Percentiles rank a stretch among this genome's conserved stretches.
Conservation (phyloP, 2,888 invertebrate species). For the Diaprepes abbreviatus region DNA sequence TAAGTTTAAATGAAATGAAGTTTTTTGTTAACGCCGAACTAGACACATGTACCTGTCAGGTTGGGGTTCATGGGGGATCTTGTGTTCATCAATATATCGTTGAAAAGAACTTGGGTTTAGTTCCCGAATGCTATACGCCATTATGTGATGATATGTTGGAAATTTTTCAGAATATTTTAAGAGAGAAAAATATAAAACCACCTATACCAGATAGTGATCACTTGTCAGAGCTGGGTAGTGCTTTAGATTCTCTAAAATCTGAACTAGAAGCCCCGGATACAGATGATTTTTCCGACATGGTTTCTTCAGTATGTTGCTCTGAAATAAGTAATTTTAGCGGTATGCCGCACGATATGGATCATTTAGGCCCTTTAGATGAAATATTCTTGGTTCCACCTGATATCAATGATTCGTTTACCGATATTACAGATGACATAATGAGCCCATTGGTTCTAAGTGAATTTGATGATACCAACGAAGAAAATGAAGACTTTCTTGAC, state of each 20-base stretch:
- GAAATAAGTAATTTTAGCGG: slow-evolving; percentile 2
- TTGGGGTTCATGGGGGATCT: slow-evolving; percentile 26
- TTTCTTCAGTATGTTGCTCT: slow-evolving; percentile 13
- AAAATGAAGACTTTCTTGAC: slow-evolving; percentile 11
- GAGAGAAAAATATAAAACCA: slow-evolving; percentile 12
- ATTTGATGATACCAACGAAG: slow-evolving; percentile 19
- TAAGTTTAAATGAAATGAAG: slow-evolving; percentile 13
- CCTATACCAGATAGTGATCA: slow-evolving; percentile 4
- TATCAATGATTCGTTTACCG: slow-evolving; percentile 13
- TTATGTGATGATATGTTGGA: slow-evolving; percentile 27
- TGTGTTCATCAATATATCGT: slow-evolving; percentile 41
- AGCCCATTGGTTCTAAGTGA: slow-evolving; percentile 17
- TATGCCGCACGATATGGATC: slow-evolving; percentile 10
- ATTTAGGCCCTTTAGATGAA: slow-evolving; percentile 20
- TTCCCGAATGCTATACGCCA: slow-evolving; percentile 37
- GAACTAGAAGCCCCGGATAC: background rate
- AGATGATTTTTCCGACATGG: background rate
- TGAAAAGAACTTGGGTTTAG: slow-evolving; percentile 22
- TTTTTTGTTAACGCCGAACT: slow-evolving; percentile 38
- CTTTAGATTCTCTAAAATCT: slow-evolving; percentile 10
- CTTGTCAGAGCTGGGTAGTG: background rate
- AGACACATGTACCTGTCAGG: slow-evolving; percentile 38
- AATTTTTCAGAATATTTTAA: slow-evolving; percentile 27
- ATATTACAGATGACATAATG: slow-evolving; percentile 9
- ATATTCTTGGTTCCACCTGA: slow-evolving; percentile 15